Evolutionary conservation across 2,888 invertebrate species (phyloP), one percentile per base, ranked within the genome.

Genomic region (Drosophila ustulata): DNA sequence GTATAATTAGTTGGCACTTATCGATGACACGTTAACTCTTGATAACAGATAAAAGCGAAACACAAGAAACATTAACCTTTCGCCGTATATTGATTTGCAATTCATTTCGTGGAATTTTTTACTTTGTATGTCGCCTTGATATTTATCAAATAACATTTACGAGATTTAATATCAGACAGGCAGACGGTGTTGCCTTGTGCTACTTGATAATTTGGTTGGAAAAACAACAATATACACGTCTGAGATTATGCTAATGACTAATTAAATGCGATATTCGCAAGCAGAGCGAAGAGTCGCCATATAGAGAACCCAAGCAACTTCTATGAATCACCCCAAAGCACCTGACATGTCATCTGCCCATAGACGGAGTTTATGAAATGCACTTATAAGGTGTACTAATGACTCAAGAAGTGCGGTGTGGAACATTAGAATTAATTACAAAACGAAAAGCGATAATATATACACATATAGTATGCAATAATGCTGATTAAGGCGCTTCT

Each of bases 151-250:
- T 34, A 13, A 13, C 32, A 25, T 30, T 32, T 32, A 25, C 3
- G 9, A 28, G 28, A 56, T 32, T 45, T 41, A 26, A 32, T 74
- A 59, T 55, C 37, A 30, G 18, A 28, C 28, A 23, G 7, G 4
- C 2, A 9, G 4, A 13, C 11, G 13, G 6, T 18, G 7, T 59
- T 59, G 52, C 67, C 66, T 66, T 67, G 67, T 63, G 49, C 55
- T 74, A 81, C 47, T 71, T 80, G 59, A 83, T 81, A 77, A 70
- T 71, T 68, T 51, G 63, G 84, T 78, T 65, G 69, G 4, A 62
- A 30, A 53, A 47, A 53, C 64, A 71, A 69, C 41, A 56, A 74
- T 53, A 49, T 47, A 51, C 55, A 47, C 47, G 28, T 5, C 25
- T 47, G 45, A 66, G 50, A 53, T 41, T 53, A 77, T 61, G 51